Conservation (phyloP, 2,113 vertebrate genomes). For the Ageneiosus marmoratus region DNA sequence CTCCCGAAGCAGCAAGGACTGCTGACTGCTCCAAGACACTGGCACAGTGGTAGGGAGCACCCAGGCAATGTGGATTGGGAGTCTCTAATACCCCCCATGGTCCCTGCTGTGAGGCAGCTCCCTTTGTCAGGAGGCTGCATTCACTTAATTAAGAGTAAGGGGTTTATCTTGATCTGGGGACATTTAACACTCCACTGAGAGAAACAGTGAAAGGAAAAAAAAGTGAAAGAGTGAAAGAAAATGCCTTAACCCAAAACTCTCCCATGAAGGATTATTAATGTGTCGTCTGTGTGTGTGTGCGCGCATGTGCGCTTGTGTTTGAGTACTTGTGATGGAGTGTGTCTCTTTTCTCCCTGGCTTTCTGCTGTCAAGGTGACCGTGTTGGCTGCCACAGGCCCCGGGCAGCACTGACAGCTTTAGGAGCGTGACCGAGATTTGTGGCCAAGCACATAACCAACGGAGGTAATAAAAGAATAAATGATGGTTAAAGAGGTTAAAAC, state of each 20-base stretch:
- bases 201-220: slow-evolving; percentile 6
- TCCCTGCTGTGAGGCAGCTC: slow-evolving; percentile 15
- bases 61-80: slow-evolving; percentile 37
- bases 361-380: slow-evolving; percentile 75
- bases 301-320: slow-evolving; percentile 34
- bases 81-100: slow-evolving; percentile 55
- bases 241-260: slow-evolving; percentile 55
- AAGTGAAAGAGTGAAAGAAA: slow-evolving; percentile 32
- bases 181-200: slow-evolving; percentile 29
- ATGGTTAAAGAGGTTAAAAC: slow-evolving; percentile 79
- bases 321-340: slow-evolving; percentile 42
- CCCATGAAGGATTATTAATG: slow-evolving; percentile 67
- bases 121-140: slow-evolving; percentile 12
- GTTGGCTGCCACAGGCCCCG: slow-evolving; percentile 65
- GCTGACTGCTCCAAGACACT: slow-evolving; percentile 57
- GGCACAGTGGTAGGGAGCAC: slow-evolving; percentile 56
- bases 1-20: slow-evolving; percentile 55
- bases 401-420: slow-evolving; percentile 77
- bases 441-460: slow-evolving; percentile 68
- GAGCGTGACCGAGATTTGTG: slow-evolving; percentile 76
- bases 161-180: slow-evolving; percentile 58
- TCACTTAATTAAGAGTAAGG: slow-evolving; percentile 58
- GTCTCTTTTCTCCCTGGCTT: slow-evolving; percentile 50
- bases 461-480: slow-evolving; percentile 71
- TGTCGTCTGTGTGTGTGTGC: slow-evolving; percentile 58